Conservation (phyloP, 2,113 vertebrate species). For the Morphnarchus princeps region DNA sequence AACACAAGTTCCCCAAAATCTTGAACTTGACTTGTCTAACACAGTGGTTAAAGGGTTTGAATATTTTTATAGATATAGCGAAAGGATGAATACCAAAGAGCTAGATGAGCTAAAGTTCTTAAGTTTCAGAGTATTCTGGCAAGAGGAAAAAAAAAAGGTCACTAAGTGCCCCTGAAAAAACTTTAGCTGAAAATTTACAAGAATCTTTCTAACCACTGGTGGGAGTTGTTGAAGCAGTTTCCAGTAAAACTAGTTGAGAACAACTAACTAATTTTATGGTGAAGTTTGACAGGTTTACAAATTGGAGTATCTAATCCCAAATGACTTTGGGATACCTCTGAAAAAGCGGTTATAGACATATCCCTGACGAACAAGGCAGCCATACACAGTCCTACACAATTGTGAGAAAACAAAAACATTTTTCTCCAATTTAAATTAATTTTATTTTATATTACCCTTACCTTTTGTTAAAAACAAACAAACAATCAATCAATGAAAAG, state of each 20-base stretch:
- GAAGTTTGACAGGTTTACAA: neutral
- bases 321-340: neutral
- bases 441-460: neutral
- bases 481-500: neutral
- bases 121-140: neutral
- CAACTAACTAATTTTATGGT: neutral
- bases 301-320: neutral
- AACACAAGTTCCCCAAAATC: neutral
- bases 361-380: neutral
- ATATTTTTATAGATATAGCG: neutral
- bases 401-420: neutral
- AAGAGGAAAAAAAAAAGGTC: neutral
- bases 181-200: neutral
- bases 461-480: neutral
- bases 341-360: neutral
- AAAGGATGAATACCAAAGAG: neutral
- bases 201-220: neutral
- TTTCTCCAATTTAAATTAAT: neutral
- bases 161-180: neutral
- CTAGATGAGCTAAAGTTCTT: neutral
- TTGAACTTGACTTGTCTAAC: neutral
- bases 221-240: neutral
- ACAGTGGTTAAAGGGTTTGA: neutral
- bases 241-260: neutral
- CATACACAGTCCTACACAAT: rapidly evolving